A percentile compares a stretch with the other conserved stretches of the same genome.
These are phyloP conservation scores for Rhinichthys klamathensis DNA, from an alignment of 2,113 vertebrate species.

Conservation along the genomic window DNA sequence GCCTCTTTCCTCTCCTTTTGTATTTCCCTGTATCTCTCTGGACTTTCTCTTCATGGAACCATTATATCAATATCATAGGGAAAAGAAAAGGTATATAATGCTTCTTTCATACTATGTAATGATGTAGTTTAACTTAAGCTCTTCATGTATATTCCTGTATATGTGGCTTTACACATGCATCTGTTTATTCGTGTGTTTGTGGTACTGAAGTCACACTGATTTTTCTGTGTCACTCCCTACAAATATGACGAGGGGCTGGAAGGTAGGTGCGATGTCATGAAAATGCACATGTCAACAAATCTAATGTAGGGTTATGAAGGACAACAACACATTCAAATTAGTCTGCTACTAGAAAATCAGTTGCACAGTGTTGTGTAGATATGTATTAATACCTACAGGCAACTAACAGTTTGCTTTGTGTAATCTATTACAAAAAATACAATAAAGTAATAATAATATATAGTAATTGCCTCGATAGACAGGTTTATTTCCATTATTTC, in stretches of 20 bases:
- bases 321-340: background rate
- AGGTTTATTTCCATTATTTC: background rate
- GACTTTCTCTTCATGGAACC: constrained; percentile 78
- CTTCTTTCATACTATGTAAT: constrained; percentile 67
- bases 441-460: background rate
- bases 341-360: background rate
- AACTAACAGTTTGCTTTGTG: background rate
- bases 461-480: background rate
- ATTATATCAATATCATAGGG: constrained; percentile 90
- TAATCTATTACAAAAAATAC: background rate
- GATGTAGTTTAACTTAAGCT: constrained; percentile 52
- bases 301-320: background rate
- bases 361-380: background rate
- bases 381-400: background rate
- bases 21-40: constrained; percentile 61
- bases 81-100: constrained; percentile 92
- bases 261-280: constrained; percentile 70
- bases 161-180: constrained; percentile 58
- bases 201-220: constrained; percentile 45
- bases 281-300: constrained; percentile 33
- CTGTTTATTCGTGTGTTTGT: constrained; percentile 45
- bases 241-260: constrained; percentile 62
- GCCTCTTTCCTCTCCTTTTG: constrained; percentile 62
- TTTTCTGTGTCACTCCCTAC: constrained; percentile 49
- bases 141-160: constrained; percentile 47